phyloP scores from a whole-genome alignment of 2,888 invertebrate species.

The Caenorhabditis macrosperma region DNA sequence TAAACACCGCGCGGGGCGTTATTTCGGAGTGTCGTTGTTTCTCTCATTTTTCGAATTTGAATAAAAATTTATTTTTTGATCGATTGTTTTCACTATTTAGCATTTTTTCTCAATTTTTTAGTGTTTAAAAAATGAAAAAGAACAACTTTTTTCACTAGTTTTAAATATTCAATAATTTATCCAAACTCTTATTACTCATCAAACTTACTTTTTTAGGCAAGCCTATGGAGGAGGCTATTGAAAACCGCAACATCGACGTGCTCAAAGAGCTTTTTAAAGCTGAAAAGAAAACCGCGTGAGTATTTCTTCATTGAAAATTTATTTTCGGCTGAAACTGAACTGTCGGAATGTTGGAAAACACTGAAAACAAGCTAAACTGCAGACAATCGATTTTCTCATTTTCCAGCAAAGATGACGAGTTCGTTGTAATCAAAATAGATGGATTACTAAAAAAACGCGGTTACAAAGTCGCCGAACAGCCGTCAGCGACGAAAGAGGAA shows the following conservation, averaged over 20 bases:
- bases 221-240: conserved; percentile 56
- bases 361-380: too few relatives aligned
- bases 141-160: too few relatives aligned
- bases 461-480: conserved; percentile 29
- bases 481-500: conserved; percentile 35
- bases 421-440: conserved; percentile 44
- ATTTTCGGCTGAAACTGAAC: not conserved
- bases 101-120: not conserved
- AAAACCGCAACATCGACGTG: conserved; percentile 49
- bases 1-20: conserved; percentile 35
- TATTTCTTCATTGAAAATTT: conserved; percentile 2
- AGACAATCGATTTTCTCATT: conserved; percentile 5
- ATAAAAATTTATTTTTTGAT: not conserved
- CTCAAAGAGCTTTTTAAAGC: conserved; percentile 43
- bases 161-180: too few relatives aligned
- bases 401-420: conserved; percentile 55
- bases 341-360: not conserved
- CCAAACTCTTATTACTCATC: not conserved
- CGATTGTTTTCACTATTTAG: not conserved
- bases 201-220: not conserved
- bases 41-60: conserved; percentile 1
- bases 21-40: conserved; percentile 28
- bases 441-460: conserved; percentile 50
- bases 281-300: conserved; percentile 46
- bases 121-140: not conserved